Evolutionary conservation across 1,140 invertebrate genomes (phyloP), one percentile per base, ranked within the genome.

Genomic region (Lasioglossum baleicum): DNA sequence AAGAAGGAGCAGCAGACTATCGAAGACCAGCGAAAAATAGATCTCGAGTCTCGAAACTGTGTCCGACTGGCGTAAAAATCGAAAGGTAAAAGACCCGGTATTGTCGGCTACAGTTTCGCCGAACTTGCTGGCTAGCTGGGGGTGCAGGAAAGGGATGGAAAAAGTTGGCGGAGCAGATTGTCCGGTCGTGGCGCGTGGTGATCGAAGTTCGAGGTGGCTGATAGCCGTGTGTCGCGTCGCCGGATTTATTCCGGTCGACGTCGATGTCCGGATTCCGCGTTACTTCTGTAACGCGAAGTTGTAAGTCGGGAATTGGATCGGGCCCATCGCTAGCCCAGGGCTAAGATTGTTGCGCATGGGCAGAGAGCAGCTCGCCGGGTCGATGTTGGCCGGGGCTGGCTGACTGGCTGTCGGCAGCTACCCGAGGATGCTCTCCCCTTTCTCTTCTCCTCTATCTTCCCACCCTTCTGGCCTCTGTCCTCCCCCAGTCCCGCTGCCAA

Each of bases 371-470:
- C 87, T 89, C 87, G 89, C 85, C 90, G 90, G 92, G 92, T 92
- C 92, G 92, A 92, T 92, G 90, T 90, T 92, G 90, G 90, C 92
- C 91, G 91, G 88, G 92, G 90, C 89, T 89, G 88, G 88, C 88
- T 88, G 88, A 89, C 88, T 83, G 83, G 86, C 88, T 86, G 85
- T 84, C 83, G 85, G 84, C 76, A 83, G 76, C 73, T 75, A 84
- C 61, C 64, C 83, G 87, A 81, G 75, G 83, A 85, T 86, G 74
- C 80, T 79, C 82, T 81, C 53, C 70, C 63, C 67, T 51, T 60
- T 82, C 58, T 80, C 67, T 72, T 69, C 72, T 56, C 26, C 56
- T 77, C 70, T 58, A 74, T 74, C 63, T 67, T 80, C 81, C 69
- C 66, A 51, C 82, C 68, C 66, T 70, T 70, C 48, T 66, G 35